phyloP scores from a whole-genome alignment of 2,797 vertebrate species.

The Phylloscopus collybita region DNA sequence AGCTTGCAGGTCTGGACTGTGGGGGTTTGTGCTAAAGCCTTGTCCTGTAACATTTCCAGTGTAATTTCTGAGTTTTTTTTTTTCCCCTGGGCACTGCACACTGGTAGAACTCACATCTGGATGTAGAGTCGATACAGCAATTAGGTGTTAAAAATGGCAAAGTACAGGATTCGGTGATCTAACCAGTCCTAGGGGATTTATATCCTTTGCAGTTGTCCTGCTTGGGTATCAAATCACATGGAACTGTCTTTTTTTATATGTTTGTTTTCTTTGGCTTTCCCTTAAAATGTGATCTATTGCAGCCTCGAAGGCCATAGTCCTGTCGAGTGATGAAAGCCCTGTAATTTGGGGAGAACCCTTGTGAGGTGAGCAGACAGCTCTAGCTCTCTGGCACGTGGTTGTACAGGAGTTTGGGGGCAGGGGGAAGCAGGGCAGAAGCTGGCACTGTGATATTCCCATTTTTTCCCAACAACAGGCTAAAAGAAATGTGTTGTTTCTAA shows the following conservation, averaged over 20 bases:
- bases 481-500: background rate
- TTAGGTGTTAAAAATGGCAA: background rate
- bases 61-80: background rate
- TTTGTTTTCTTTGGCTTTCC: background rate
- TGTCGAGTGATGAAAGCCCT: background rate
- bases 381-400: fast-evolving
- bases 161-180: background rate
- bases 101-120: background rate
- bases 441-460: background rate
- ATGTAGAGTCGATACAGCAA: background rate
- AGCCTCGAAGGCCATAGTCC: background rate
- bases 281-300: background rate
- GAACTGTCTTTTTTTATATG: background rate
- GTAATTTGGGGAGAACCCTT: background rate
- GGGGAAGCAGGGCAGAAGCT: background rate
- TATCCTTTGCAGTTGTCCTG: background rate
- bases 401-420: background rate
- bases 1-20: background rate
- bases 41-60: background rate
- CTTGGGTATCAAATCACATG: background rate
- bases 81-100: background rate
- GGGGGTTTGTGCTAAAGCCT: background rate
- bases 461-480: background rate
- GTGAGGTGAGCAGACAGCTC: background rate
- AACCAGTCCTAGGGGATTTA: background rate